Percentiles rank a stretch among this genome's conserved stretches.
Conservation (phyloP, 2,113 vertebrate genomes). For the Istiophorus platypterus region DNA sequence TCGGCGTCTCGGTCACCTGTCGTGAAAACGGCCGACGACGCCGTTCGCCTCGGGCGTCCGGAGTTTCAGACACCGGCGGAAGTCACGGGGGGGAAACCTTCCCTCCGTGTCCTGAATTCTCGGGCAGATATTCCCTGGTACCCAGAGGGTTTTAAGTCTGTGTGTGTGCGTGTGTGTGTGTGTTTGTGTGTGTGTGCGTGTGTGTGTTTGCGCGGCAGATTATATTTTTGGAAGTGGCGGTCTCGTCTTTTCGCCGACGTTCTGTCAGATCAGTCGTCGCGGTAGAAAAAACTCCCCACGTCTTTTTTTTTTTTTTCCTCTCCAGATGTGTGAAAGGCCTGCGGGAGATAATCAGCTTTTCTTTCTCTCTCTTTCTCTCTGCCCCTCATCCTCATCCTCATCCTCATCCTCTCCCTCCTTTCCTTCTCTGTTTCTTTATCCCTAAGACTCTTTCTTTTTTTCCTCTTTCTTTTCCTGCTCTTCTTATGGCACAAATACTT, state of each 20-base stretch:
- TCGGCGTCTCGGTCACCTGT: not conserved
- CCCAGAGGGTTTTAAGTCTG: conserved; percentile 6
- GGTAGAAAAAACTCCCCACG: too few species aligned
- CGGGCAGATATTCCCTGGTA: not conserved
- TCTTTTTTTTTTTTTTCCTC: conserved; percentile 18
- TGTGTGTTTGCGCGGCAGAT: conserved; percentile 34
- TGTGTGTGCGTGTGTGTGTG: conserved; percentile 14
- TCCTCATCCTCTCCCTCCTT: conserved; percentile 35
- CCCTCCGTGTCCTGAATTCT: not conserved
- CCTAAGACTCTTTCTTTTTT: conserved; percentile 33
- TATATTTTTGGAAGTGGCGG: conserved; percentile 33
- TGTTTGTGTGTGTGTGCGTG: not conserved
- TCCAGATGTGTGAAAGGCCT: conserved; percentile 52
- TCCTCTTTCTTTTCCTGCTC: not conserved
- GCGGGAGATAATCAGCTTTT: conserved; percentile 67
- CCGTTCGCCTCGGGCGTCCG: not conserved
- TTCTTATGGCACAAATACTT: not conserved
- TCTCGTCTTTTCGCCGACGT: conserved; percentile 47
- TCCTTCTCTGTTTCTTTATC: conserved; percentile 32
- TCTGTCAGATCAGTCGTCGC: conserved; percentile 39
- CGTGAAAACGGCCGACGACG: not conserved
- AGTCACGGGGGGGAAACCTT: not conserved
- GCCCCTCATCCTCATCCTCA: conserved; percentile 31
- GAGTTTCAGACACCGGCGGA: not conserved
- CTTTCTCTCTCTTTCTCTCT: conserved; percentile 41